phyloP scores from a whole-genome alignment of 1,140 invertebrate genomes.

The Sesamia nonagrioides region DNA sequence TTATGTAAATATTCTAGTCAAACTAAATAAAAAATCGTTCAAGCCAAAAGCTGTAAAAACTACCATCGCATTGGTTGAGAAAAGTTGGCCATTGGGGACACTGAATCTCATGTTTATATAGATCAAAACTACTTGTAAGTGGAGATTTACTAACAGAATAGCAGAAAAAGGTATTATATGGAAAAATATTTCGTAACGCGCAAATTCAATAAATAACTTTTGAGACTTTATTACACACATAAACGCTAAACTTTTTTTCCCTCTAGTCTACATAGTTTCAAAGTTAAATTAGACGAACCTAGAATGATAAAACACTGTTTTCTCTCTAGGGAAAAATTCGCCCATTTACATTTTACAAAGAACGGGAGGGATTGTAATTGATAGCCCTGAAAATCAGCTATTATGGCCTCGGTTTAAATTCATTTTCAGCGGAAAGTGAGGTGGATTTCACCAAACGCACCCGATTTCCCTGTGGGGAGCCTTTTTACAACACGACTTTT shows the following conservation, averaged over 20 bases:
- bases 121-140: slow-evolving; percentile 20
- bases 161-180: not conserved
- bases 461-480: slow-evolving; percentile 20
- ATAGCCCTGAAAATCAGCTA: slow-evolving; percentile 52
- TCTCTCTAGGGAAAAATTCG: not conserved
- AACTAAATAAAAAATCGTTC: not conserved
- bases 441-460: slow-evolving; percentile 32
- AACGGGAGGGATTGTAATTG: slow-evolving; percentile 55
- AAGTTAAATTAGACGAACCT: slow-evolving; percentile 2
- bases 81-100: slow-evolving; percentile 11
- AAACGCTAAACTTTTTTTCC: not conserved
- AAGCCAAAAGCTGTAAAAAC: slow-evolving; percentile 14
- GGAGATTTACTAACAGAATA: not conserved
- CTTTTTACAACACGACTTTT: slow-evolving; percentile 28
- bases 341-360: slow-evolving; percentile 56
- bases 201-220: slow-evolving; percentile 15
- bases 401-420: slow-evolving; percentile 50
- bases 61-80: slow-evolving; percentile 5
- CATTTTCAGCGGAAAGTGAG: slow-evolving; percentile 53
- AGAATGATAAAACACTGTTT: slow-evolving; percentile 14
- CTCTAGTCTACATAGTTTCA: slow-evolving; percentile 13
- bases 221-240: not conserved
- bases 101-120: slow-evolving; percentile 27
- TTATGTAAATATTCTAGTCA: too few species aligned
- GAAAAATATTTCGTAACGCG: not conserved